A percentile compares a stretch with the other conserved stretches of the same genome.
Conservation (phyloP, 2,888 invertebrate species). For the Chymomyza amoena region DNA sequence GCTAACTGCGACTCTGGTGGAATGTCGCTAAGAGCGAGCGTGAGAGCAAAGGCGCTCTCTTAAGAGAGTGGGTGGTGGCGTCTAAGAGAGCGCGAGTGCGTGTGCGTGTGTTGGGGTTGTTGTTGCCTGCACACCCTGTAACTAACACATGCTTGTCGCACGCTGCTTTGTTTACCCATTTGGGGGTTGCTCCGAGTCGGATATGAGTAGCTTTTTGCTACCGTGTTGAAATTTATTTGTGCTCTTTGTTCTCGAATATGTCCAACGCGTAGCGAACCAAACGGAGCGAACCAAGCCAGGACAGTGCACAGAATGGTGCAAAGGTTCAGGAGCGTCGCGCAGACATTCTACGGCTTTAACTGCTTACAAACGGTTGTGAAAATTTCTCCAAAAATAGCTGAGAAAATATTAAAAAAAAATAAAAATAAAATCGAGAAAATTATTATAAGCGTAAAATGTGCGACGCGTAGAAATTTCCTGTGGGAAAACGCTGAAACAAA, state of each 20-base stretch:
- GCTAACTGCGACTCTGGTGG: slow-evolving; percentile 9
- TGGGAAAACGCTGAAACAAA: slow-evolving; percentile 5
- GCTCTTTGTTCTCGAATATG: slow-evolving; percentile 34
- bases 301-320: slow-evolving; percentile 22
- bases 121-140: slow-evolving; percentile 3
- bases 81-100: slow-evolving; percentile 9
- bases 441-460: slow-evolving; percentile 8
- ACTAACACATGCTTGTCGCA: background rate
- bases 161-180: slow-evolving; percentile 49
- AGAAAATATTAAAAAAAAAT: slow-evolving; percentile 14
- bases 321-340: slow-evolving; percentile 33
- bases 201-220: background rate
- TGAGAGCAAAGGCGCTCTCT: background rate
- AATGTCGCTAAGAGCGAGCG: slow-evolving; percentile 9
- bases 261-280: background rate
- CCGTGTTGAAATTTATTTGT: slow-evolving; percentile 56
- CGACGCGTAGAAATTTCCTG: slow-evolving; percentile 37
- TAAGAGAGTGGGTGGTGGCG: slow-evolving; percentile 38
- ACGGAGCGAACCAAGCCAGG: slow-evolving; percentile 3
- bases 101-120: slow-evolving; percentile 27
- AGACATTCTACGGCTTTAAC: slow-evolving; percentile 74
- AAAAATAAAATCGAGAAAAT: slow-evolving; percentile 22
- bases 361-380: slow-evolving; percentile 75
- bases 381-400: slow-evolving; percentile 28
- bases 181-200: slow-evolving; percentile 47